These are phyloP conservation scores for Didymodactylos carnosus DNA, from an alignment of 2,888 invertebrate genomes.

Conservation along the genomic window DNA sequence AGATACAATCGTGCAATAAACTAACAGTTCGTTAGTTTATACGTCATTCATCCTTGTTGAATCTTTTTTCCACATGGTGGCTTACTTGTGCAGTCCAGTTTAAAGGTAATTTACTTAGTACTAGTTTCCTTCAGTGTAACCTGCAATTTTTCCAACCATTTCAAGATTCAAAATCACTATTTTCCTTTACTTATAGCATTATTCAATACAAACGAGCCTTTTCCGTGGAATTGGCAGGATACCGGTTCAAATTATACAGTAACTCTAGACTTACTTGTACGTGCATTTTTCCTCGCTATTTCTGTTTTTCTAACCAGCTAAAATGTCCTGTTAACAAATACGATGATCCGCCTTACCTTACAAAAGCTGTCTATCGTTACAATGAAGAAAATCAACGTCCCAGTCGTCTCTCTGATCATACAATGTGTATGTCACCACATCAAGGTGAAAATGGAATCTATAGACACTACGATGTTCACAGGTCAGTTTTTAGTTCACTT, in stretches of 20 bases:
- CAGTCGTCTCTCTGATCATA: conserved; percentile 1
- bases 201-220: conserved; percentile 12
- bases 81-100: too few species aligned
- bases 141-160: not conserved
- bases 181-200: not conserved
- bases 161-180: not conserved
- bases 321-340: conserved; percentile 23
- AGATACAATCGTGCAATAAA: too few species aligned
- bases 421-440: conserved; percentile 4
- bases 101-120: too few species aligned
- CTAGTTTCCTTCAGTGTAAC: not conserved
- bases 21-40: too few species aligned
- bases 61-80: too few species aligned
- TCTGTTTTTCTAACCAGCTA: too few species aligned
- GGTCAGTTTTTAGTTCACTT: conserved; percentile 33
- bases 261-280: too few species aligned
- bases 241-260: conserved; percentile 20
- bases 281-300: too few species aligned
- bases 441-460: conserved; percentile 5
- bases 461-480: conserved; percentile 55
- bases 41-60: too few species aligned
- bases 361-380: conserved; percentile 5
- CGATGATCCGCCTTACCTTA: conserved; percentile 23
- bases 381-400: not conserved
- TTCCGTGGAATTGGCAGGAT: conserved; percentile 7